Base-by-base conservation (phyloP, 1,140 invertebrate genomes). In the Vanessa tameamea region DNA sequence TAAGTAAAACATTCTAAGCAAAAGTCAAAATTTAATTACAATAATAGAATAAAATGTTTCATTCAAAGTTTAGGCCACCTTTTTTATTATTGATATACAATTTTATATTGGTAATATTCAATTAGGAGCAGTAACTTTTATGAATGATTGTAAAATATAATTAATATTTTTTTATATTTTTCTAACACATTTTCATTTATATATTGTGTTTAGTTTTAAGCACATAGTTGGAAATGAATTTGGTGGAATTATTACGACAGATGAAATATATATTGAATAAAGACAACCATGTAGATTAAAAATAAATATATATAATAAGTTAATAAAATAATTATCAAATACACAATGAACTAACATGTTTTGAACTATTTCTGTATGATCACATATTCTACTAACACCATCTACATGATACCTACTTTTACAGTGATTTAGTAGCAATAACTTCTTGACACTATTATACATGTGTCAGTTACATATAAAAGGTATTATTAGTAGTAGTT, bases 61-160 rank as follows among this genome's bases (percentile, higher is more conserved):
- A 57, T 47, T 47, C 15, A 43, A 43, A 14, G 57, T 47, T 69
- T 69, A 69, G 66, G 66, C 66, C 66, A 50, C 47, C 50, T 3
- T 4, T 23, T 14, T 2, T 15, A 6, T 47, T 14, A 16, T 16
- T 55, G 51, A 16, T n/a, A 50, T 50, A 50, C 5, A 50, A 14
- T 50, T 50, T 50, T 53, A 53, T 16, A n/a, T 5, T 53, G 50
- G 37, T 43, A 43, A 9, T 43, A 43, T 43, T 43, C 37, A 43
- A 43, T 43, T 43, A 31, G 26, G 0, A 31, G 37, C 37, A 43
- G 9, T 11, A 43, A 43, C 37, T 43, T 43, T 43, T 9, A 43
- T 43, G 6, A 43, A 43, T 43, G 9, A 43, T 43, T 43, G 7
- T 43, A 9, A 43, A 43, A 43, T 43, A 43, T 9, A 31, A 31